These are phyloP conservation scores for Dynastes grantii DNA, from an alignment of 2,888 invertebrate genomes.

Conservation along the genomic window DNA sequence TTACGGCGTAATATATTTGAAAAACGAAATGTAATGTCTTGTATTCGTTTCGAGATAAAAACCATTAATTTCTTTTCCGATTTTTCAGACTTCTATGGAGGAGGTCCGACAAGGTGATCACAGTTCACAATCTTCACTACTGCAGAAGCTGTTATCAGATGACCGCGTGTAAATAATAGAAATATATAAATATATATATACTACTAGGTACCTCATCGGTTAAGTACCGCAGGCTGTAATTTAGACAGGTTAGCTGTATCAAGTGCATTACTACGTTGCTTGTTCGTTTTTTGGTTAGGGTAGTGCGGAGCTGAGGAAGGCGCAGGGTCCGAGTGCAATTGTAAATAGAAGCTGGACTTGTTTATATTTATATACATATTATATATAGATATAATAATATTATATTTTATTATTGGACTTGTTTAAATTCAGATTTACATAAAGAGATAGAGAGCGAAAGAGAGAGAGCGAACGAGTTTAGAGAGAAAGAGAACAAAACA, in stretches of 20 bases:
- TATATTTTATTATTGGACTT: conserved; percentile 70
- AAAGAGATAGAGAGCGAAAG: conserved; percentile 42
- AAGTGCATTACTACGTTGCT: conserved; percentile 71
- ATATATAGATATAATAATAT: conserved; percentile 68
- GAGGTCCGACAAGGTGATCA: conserved; percentile 84
- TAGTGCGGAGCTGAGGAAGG: conserved; percentile 63
- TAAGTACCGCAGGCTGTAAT: conserved; percentile 71
- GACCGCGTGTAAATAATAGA: conserved; percentile 73
- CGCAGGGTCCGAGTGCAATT: conserved; percentile 70
- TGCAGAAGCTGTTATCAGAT: conserved; percentile 91
- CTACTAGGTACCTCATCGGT: conserved; percentile 72
- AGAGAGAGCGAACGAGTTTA: conserved; percentile 37
- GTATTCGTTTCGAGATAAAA: conserved; percentile 56
- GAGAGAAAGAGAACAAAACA: conserved; percentile 37
- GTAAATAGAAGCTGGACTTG: conserved; percentile 73
- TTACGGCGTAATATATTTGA: not conserved
- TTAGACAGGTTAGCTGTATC: conserved; percentile 72
- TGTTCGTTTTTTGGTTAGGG: conserved; percentile 67
- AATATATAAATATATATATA: conserved; percentile 64
- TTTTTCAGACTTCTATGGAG: conserved; percentile 81
- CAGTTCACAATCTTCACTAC: conserved; percentile 82
- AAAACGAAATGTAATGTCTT: conserved; percentile 47
- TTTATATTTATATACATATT: conserved; percentile 74
- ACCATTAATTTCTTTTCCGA: conserved; percentile 4
- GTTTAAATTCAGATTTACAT: conserved; percentile 63